phyloP scores from a whole-genome alignment of 2,888 invertebrate genomes.

The Parnassius glacialis region DNA sequence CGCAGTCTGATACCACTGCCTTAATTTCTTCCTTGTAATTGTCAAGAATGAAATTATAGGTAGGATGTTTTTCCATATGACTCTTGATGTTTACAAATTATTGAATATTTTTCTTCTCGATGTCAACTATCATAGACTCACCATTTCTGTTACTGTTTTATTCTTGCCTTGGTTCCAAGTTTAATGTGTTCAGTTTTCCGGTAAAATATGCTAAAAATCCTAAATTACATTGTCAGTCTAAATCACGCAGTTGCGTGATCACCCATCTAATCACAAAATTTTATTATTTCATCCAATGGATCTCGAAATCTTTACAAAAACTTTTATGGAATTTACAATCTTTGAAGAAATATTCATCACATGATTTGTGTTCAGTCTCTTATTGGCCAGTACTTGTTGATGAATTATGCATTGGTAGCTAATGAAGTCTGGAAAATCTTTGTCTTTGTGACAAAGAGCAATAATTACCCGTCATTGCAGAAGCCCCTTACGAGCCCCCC shows the following conservation, averaged over 20 bases:
- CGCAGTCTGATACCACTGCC: not conserved
- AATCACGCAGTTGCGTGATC: not conserved
- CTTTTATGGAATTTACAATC: not conserved
- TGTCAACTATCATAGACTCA: not conserved
- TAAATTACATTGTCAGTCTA: not conserved
- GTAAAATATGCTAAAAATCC: not conserved
- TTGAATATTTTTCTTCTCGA: not conserved
- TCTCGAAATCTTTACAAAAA: not conserved
- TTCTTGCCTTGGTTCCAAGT: not conserved
- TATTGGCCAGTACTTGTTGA: no score
- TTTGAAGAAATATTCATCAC: no score
- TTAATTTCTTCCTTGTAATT: not conserved
- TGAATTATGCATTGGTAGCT: conserved; percentile 33
- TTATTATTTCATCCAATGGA: conserved; percentile 24
- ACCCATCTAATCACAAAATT: conserved; percentile 27
- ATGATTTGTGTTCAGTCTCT: no score
- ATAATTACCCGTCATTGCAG: no score
- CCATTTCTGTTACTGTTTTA: not conserved
- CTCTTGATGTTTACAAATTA: not conserved
- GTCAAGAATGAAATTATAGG: not conserved
- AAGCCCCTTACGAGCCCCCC: no score
- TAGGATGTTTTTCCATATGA: not conserved
- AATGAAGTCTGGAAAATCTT: conserved; percentile 31
- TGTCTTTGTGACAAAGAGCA: conserved; percentile 31
- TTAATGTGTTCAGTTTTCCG: not conserved